Evolutionary conservation across 2,113 vertebrate genomes (phyloP), one percentile per base, ranked within the genome.

Genomic region (Pachypanchax playfairii): DNA sequence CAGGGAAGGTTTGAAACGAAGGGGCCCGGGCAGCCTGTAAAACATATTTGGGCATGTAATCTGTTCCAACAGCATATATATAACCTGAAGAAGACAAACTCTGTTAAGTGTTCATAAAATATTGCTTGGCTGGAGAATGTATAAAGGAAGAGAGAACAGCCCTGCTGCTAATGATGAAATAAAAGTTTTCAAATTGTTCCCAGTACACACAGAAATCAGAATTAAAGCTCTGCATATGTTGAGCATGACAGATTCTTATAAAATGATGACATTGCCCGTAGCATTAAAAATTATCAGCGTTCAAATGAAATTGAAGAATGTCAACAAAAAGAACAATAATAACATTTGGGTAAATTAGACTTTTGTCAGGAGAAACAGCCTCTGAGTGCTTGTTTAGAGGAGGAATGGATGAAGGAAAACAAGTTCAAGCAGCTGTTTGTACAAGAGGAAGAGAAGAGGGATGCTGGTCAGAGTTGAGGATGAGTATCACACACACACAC

Each of bases 11-110:
- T 67, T 41, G 62, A 69, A 84, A 66, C 15, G 68, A 54, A 64
- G 64, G 22, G 66, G 33, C 60, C 56, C 0, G 6, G 31, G 62
- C 68, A 68, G 80, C 58, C 83, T 60, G 81, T 86, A 84, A 85
- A 86, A 82, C 48, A 33, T 73, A 56, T 67, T 66, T 75, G 67
- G 74, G 53, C 77, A 69, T 65, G 59, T 48, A 67, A 61, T 36
- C 41, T 1, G 8, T 1, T 79, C 79, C 81, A 85, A 70, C 54
- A 61, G 70, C 57, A 5, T 78, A 64, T 62, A 79, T 62, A 79
- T 70, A 75, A 56, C 65, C 74, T 80, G 51, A 76, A 62, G 76
- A 71, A 72, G 76, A 85, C 81, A 85, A 85, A 84, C 79, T 82
- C 55, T 43, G 69, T 71, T 58, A 83, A 86, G 86, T 80, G 80